A percentile compares a stretch with the other conserved stretches of the same genome.
These are phyloP conservation scores for Hippocampus mohnikei DNA, from an alignment of 2,113 vertebrate genomes.

Conservation along the genomic window DNA sequence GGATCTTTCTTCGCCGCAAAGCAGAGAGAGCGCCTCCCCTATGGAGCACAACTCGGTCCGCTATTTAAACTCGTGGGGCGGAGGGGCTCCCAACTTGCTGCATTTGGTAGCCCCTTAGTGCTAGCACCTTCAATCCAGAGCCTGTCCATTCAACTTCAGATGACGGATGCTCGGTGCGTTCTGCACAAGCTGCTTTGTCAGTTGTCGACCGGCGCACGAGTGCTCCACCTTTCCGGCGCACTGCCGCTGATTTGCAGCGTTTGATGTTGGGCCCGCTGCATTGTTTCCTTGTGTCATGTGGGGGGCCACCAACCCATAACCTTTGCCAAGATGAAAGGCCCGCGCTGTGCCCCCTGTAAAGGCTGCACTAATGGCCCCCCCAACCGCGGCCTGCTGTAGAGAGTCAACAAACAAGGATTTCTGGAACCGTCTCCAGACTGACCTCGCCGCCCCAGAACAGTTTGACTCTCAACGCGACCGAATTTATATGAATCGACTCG, in stretches of 20 bases:
- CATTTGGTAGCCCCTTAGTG: not conserved
- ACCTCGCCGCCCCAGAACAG: not conserved
- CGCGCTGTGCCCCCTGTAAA: constrained; percentile 52
- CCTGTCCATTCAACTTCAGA: constrained; percentile 22
- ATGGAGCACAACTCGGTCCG: constrained; percentile 26
- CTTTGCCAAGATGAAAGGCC: constrained; percentile 64
- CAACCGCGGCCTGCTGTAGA: constrained; percentile 24
- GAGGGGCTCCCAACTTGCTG: constrained; percentile 6
- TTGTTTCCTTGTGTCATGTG: constrained; percentile 43
- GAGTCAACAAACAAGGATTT: constrained; percentile 59
- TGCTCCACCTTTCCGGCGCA: constrained; percentile 20
- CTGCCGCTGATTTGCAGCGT: constrained; percentile 18
- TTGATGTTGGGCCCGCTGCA: constrained; percentile 54
- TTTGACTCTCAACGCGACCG: constrained; percentile 6
- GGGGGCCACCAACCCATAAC: constrained; percentile 61
- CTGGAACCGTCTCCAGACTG: constrained; percentile 46
- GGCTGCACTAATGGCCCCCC: constrained; percentile 48
- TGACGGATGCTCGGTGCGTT: constrained; percentile 17
- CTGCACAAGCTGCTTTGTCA: constrained; percentile 20
- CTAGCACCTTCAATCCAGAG: not conserved
- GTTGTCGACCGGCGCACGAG: not conserved
- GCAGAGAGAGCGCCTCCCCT: constrained; percentile 32
- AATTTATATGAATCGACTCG: no score
- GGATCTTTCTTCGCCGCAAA: constrained; percentile 48
- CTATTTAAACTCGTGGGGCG: constrained; percentile 23